Evolutionary conservation across 1,140 invertebrate species (phyloP), one percentile per base, ranked within the genome.

Genomic region (Ephestia elutella): DNA sequence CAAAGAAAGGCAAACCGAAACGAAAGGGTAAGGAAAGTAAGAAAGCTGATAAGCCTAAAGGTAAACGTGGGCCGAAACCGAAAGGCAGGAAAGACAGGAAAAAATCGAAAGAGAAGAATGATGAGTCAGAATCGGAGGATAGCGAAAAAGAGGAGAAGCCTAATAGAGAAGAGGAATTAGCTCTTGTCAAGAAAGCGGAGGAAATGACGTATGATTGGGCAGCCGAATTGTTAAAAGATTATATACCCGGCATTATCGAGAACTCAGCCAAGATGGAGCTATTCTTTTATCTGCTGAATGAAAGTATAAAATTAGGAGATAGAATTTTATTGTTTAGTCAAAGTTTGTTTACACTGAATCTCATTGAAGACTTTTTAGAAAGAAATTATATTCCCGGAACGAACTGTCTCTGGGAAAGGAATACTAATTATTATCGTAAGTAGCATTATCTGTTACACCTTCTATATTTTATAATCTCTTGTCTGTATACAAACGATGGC

Each of bases 291-390:
- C 96, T 99, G 51, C 90, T 99, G 7, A 93, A 97, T 68, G 95
- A 99, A 86, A 95, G 96, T 64, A 93, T 98, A 30, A 89, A 90
- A 56, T 72, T 96, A 28, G 96, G 96, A 2, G 98, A 99, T 89
- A 93, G 98, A 59, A 90, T 99, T 18, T 90, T 99, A n/a, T 92
- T 99, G 2, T 99, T 99, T 81, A 99, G 97, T 73, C 98, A 99
- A 82, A 98, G 96, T 73, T 90, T 99, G 10, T 95, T 98, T 65
- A 99, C 98, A 0, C 88, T 99, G 48, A 96, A 98, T 92, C 90
- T 99, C n/a, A 96, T 99, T 63, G 98, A 99, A 91, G 94, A 97
- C 68, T 98, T 98, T 82, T 90, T 99, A 32, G 93, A 95, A 68
- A 92, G 92, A 70, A 93, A 92, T 70, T 91, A 92, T 66, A 93